phyloP scores from a whole-genome alignment of 2,797 vertebrate species.

The Heliangelus exortis region DNA sequence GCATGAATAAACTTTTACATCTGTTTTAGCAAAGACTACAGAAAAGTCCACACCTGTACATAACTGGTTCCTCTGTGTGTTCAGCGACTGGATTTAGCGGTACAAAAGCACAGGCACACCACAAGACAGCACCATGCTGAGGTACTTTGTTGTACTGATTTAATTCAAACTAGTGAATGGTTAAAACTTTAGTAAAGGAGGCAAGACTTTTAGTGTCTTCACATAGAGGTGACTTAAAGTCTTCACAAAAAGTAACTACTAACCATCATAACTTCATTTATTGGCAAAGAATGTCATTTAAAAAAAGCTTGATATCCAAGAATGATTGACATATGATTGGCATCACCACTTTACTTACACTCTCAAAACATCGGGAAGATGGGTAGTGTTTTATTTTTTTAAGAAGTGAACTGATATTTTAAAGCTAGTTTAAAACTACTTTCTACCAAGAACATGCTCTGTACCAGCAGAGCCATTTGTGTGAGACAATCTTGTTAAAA shows the following conservation, averaged over 20 bases:
- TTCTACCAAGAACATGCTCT: neutral
- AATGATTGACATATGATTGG: neutral
- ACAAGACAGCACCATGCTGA: neutral
- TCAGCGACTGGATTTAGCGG: neutral
- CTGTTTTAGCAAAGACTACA: neutral
- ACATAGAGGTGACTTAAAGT: neutral
- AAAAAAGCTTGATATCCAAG: neutral
- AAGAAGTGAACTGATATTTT: neutral
- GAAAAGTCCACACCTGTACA: neutral
- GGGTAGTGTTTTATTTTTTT: rapidly evolving
- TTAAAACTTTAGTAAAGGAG: neutral
- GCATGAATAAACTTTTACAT: neutral
- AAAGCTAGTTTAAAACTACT: neutral
- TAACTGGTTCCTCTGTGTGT: neutral
- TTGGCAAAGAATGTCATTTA: neutral
- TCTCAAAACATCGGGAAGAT: neutral
- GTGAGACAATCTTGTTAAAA: neutral
- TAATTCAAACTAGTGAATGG: neutral
- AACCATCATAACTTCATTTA: neutral
- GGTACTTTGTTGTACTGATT: neutral
- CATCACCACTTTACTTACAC: neutral
- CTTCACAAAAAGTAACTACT: neutral
- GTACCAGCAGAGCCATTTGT: neutral
- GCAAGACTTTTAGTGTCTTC: neutral
- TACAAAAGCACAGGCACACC: neutral